A percentile compares a stretch with the other conserved stretches of the same genome.
These are phyloP conservation scores for Mythimna loreyi DNA, from an alignment of 2,888 invertebrate genomes.

Conservation along the genomic window DNA sequence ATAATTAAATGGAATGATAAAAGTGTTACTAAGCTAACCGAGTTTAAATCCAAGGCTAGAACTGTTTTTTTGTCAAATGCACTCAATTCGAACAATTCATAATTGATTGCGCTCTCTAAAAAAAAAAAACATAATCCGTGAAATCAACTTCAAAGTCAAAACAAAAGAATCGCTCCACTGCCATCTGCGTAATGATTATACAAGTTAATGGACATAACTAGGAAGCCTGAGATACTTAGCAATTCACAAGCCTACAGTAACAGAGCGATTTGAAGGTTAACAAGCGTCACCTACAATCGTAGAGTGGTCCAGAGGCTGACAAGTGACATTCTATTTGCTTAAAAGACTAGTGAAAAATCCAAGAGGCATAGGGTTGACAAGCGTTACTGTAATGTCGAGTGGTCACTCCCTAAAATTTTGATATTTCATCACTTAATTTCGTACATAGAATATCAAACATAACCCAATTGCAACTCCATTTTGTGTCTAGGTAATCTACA, in stretches of 20 bases:
- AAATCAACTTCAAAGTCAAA: slow-evolving; percentile 11
- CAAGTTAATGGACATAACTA: slow-evolving; percentile 13
- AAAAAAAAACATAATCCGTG: neutral
- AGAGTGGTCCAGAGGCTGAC: neutral
- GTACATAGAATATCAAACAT: neutral
- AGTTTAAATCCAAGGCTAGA: neutral
- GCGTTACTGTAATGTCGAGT: neutral
- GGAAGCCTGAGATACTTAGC: slow-evolving; percentile 29
- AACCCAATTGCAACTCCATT: no score
- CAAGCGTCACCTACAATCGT: neutral
- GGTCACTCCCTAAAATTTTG: neutral
- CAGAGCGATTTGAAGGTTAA: slow-evolving; percentile 33
- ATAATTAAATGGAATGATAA: neutral
- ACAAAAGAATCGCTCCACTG: slow-evolving; percentile 7
- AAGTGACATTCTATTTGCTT: neutral
- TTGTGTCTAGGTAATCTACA: no score
- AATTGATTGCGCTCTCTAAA: neutral
- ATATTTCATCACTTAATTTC: neutral
- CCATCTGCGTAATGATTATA: neutral
- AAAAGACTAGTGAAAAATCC: neutral
- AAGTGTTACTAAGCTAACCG: neutral
- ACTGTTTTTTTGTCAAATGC: neutral
- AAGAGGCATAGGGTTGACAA: neutral
- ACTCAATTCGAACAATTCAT: neutral
- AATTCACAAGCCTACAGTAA: slow-evolving; percentile 4